Evolutionary conservation across 92 coral and sea anemone genomes (phyloP), one percentile per base, ranked within the genome.

Genomic region (Diadumene lineata): DNA sequence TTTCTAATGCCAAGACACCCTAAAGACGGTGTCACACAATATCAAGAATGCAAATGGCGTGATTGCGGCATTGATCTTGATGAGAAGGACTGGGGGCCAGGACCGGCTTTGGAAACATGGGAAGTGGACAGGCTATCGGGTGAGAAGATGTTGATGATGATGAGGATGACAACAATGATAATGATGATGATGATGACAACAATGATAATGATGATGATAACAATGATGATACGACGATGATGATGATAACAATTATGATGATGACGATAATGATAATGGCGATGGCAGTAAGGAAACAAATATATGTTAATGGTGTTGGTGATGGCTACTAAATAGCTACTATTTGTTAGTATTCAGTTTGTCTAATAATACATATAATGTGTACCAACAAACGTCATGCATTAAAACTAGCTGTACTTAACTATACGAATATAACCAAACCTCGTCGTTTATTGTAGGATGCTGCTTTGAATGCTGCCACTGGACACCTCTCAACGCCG

Each of bases 381-480:
- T n/a, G n/a, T n/a, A n/a, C n/a, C n/a, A n/a, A n/a, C n/a, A n/a
- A n/a, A n/a, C n/a, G n/a, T n/a, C n/a, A n/a, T n/a, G n/a, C n/a
- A n/a, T n/a, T n/a, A n/a, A n/a, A n/a, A n/a, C 6, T 38, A 38
- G 48, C 48, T 38, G 48, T 38, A 38, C 13, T 4, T 38, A 38
- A 38, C 6, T 38, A n/a, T n/a, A n/a, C n/a, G n/a, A n/a, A n/a
- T n/a, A n/a, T n/a, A n/a, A n/a, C n/a, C n/a, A n/a, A n/a, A n/a
- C n/a, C n/a, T n/a, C n/a, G n/a, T n/a, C n/a, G n/a, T n/a, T n/a
- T n/a, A n/a, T n/a, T n/a, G n/a, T 13, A 38, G 48, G 48, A 13
- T 89, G 98, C 75, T 89, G 96, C 34, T 92, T 87, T 34, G 98
- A 92, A 46, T 92, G 96, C 58, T 92, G 98, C 53, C 98, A 92